A percentile compares a stretch with the other conserved stretches of the same genome.
Conservation (phyloP, 2,888 invertebrate genomes). For the Ecdyonurus torrentis region DNA sequence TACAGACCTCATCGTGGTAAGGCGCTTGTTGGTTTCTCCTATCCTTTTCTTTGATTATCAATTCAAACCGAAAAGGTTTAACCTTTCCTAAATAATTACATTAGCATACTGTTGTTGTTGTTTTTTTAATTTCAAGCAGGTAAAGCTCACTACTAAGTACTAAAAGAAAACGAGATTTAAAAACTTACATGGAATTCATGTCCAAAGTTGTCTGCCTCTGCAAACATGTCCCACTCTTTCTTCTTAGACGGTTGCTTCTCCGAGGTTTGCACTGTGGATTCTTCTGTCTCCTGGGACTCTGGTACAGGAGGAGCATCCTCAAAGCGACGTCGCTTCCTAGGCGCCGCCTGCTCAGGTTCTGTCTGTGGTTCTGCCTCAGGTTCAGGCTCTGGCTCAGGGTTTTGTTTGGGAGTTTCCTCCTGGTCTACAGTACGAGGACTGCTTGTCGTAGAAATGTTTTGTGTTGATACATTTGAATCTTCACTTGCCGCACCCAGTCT, state of each 20-base stretch:
- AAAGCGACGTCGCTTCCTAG: constrained; percentile 10
- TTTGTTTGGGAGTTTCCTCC: constrained; percentile 13
- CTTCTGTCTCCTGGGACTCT: constrained; percentile 17
- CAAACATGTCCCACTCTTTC: constrained; percentile 83
- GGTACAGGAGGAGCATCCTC: not conserved
- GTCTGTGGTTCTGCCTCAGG: constrained; percentile 7
- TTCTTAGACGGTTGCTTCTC: constrained; percentile 25
- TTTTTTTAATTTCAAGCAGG: too few species aligned
- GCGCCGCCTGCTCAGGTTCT: constrained; percentile 17
- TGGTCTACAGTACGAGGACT: constrained; percentile 23
- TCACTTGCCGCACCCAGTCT: constrained; percentile 38
- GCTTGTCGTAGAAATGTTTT: constrained; percentile 11
- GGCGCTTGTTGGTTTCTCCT: too few species aligned
- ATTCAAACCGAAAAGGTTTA: too few species aligned
- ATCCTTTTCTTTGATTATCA: too few species aligned
- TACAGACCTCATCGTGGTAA: too few species aligned
- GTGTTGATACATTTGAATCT: constrained; percentile 30
- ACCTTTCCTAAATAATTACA: too few species aligned
- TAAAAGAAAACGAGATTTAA: too few species aligned
- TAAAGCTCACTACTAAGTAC: too few species aligned
- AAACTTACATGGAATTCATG: constrained; percentile 50
- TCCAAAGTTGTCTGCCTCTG: constrained; percentile 72
- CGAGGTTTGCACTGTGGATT: constrained; percentile 17
- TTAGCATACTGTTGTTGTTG: too few species aligned
- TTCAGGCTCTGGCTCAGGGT: not conserved